phyloP scores from a whole-genome alignment of 1,140 invertebrate genomes.

The Plodia interpunctella region DNA sequence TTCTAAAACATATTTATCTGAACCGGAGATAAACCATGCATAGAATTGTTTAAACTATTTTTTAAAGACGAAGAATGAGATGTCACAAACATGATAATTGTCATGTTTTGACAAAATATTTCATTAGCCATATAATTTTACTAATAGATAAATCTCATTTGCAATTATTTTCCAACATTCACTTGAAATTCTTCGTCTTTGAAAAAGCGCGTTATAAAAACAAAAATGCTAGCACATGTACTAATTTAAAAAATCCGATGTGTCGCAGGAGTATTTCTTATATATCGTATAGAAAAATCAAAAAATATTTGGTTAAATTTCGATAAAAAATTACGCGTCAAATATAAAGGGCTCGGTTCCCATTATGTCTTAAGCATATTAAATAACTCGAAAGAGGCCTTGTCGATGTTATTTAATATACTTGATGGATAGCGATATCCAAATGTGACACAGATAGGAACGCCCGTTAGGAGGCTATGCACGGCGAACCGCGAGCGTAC shows the following conservation, averaged over 20 bases:
- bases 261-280: slow-evolving; percentile 41
- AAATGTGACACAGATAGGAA: slow-evolving; percentile 9
- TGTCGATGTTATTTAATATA: no score
- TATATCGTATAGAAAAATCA: not conserved
- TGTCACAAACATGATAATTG: slow-evolving; percentile 12
- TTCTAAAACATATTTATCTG: slow-evolving; percentile 73
- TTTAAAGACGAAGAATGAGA: not conserved
- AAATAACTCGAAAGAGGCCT: no score
- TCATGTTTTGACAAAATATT: no score
- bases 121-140: no score
- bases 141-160: no score
- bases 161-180: no score
- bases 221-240: slow-evolving; percentile 52
- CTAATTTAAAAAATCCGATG: slow-evolving; percentile 44
- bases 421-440: not conserved
- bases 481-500: no score
- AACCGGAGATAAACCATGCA: slow-evolving; percentile 63
- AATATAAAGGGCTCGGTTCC: no score
- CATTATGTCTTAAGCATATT: no score
- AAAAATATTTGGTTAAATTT: not conserved
- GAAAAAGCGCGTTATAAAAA: slow-evolving; percentile 28
- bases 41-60: slow-evolving; percentile 30
- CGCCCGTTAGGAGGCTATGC: no score
- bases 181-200: not conserved
- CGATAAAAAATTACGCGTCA: not conserved